These are phyloP conservation scores for Gastrophysa polygoni DNA, from an alignment of 2,888 invertebrate species.

Conservation along the genomic window DNA sequence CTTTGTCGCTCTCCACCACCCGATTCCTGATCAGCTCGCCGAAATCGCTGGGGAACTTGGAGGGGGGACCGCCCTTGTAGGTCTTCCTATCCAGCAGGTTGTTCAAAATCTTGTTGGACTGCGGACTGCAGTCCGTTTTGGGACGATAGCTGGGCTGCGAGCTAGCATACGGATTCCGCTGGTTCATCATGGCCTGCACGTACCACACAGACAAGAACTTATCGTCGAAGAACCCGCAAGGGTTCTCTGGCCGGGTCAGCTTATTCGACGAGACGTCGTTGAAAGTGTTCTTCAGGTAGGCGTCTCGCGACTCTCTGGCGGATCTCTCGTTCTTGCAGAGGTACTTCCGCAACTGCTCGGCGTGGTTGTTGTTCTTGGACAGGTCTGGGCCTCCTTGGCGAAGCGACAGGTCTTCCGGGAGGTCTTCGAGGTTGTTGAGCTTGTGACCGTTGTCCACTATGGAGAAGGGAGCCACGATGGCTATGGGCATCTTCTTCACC, in stretches of 20 bases:
- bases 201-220: slow-evolving; percentile 59
- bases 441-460: slow-evolving; percentile 39
- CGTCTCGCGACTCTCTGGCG: too few relatives aligned
- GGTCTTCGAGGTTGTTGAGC: slow-evolving; percentile 52
- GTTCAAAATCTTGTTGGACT: slow-evolving; percentile 53
- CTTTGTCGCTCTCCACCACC: too few relatives aligned
- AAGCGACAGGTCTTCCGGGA: slow-evolving; percentile 58
- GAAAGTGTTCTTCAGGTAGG: slow-evolving; percentile 56
- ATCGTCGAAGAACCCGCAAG: slow-evolving; percentile 58
- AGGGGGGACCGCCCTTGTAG: slow-evolving; percentile 42
- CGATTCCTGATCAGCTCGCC: slow-evolving; percentile 57
- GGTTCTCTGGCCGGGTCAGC: slow-evolving; percentile 47
- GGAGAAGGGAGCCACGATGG: slow-evolving; percentile 61
- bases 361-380: slow-evolving; percentile 46
- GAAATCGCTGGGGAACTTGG: slow-evolving; percentile 51
- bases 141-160: slow-evolving; percentile 30
- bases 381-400: too few relatives aligned
- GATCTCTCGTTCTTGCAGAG: slow-evolving; percentile 51
- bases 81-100: slow-evolving; percentile 56
- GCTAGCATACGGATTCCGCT: slow-evolving; percentile 49
- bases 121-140: slow-evolving; percentile 35
- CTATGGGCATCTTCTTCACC: slow-evolving; percentile 62
- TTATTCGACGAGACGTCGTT: slow-evolving; percentile 50
- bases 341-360: slow-evolving; percentile 50
- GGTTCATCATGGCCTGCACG: slow-evolving; percentile 55